Percentiles rank a stretch among this genome's conserved stretches.
These are phyloP conservation scores for Axis porcinus DNA, from an alignment of 2,113 vertebrate genomes.

Conservation along the genomic window DNA sequence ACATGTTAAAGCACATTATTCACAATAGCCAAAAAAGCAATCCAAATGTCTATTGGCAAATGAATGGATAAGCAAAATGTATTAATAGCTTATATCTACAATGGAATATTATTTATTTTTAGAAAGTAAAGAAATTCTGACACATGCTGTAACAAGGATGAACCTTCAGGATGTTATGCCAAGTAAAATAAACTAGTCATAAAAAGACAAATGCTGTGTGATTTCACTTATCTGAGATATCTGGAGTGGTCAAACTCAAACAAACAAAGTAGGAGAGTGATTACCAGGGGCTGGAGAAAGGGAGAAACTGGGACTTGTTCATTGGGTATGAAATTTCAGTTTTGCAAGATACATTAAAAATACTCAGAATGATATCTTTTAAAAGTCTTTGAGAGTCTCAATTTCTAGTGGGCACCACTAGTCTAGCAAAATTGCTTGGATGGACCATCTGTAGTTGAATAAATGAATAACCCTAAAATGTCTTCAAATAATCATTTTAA, in stretches of 20 bases:
- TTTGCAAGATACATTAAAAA: background rate
- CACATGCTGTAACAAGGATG: background rate
- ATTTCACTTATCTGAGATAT: background rate
- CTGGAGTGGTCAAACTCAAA: background rate
- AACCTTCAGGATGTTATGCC: background rate
- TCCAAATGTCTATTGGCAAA: background rate
- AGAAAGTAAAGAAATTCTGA: background rate
- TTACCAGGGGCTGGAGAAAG: background rate
- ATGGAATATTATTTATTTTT: background rate
- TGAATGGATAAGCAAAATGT: background rate
- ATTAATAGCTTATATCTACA: background rate
- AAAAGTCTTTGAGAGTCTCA: background rate
- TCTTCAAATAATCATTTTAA: background rate
- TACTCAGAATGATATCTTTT: background rate
- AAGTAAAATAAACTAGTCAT: background rate
- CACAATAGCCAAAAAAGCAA: background rate
- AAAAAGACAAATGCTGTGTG: background rate
- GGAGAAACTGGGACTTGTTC: background rate
- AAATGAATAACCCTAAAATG: background rate
- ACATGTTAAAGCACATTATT: background rate
- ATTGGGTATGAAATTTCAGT: background rate
- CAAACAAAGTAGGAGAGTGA: background rate
- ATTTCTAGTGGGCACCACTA: background rate
- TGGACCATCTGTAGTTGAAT: background rate
- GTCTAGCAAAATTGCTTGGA: background rate